Percentiles rank a stretch among this genome's conserved stretches.
phyloP scores from a whole-genome alignment of 1,140 invertebrate genomes.

The Thalassaphorura encarpata region DNA sequence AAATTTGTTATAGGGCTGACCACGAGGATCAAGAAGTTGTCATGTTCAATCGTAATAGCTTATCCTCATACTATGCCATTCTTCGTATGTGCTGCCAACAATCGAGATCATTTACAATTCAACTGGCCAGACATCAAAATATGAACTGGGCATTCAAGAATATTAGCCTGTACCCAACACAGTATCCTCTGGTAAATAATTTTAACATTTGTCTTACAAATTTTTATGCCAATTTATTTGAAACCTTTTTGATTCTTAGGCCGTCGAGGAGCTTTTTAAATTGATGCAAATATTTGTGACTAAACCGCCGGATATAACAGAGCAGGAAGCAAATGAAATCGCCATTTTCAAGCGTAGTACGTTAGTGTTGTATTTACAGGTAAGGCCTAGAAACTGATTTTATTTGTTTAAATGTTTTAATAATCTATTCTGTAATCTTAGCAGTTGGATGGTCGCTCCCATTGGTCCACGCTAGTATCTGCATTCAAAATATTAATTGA shows the following conservation, averaged over 20 bases:
- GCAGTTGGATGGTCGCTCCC: constrained; percentile 67
- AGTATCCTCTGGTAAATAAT: constrained; percentile 65
- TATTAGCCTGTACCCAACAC: constrained; percentile 83
- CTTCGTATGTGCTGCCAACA: constrained; percentile 78
- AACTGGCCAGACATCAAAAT: constrained; percentile 83
- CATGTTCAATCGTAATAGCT: constrained; percentile 81
- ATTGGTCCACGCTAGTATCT: constrained; percentile 80
- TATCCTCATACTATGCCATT: constrained; percentile 88
- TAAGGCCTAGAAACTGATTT: constrained; percentile 20
- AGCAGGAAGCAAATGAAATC: constrained; percentile 69
- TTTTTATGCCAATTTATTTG: not conserved
- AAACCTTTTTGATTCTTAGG: too few species aligned
- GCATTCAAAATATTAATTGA: constrained; percentile 77
- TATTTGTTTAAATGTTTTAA: too few species aligned
- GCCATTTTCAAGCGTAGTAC: constrained; percentile 69
- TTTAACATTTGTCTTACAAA: too few species aligned
- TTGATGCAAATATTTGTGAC: constrained; percentile 73
- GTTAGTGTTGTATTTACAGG: constrained; percentile 66
- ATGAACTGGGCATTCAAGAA: constrained; percentile 94
- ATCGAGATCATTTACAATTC: constrained; percentile 69
- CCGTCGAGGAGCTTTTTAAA: constrained; percentile 82
- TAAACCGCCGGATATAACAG: constrained; percentile 59
- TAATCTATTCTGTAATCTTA: too few species aligned
- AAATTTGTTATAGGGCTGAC: constrained; percentile 56
- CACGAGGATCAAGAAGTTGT: constrained; percentile 92